These are phyloP conservation scores for Falcaria lacertinaria DNA, from an alignment of 2,888 invertebrate genomes.

Conservation along the genomic window DNA sequence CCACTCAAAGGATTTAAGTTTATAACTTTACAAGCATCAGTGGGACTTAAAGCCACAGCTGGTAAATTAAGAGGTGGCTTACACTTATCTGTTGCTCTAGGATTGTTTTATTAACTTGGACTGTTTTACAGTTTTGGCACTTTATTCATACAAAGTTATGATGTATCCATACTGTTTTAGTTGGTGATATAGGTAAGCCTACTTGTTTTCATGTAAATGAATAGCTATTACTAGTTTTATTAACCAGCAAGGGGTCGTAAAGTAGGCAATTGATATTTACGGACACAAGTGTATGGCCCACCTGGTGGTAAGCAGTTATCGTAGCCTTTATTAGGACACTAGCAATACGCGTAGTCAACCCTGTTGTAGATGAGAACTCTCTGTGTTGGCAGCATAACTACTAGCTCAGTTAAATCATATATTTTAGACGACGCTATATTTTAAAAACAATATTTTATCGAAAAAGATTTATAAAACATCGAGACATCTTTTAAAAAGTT, in stretches of 20 bases:
- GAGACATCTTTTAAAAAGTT: no score
- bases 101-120: constrained; percentile 6
- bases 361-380: no score
- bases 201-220: neutral
- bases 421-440: no score
- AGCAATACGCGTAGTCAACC: no score
- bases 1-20: constrained; percentile 7
- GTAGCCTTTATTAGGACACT: no score
- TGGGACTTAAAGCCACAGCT: neutral
- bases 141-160: neutral
- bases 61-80: constrained; percentile 4
- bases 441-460: no score
- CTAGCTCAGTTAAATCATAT: no score
- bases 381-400: no score
- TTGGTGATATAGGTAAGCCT: neutral
- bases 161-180: neutral
- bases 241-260: neutral
- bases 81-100: constrained; percentile 6
- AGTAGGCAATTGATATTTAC: no score
- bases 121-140: neutral
- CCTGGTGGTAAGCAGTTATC: no score
- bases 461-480: no score
- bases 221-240: neutral
- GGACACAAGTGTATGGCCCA: no score
- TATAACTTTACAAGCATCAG: constrained; percentile 5